Evolutionary conservation across 1,140 invertebrate species (phyloP), one percentile per base, ranked within the genome.

Genomic region (Arion vulgaris): DNA sequence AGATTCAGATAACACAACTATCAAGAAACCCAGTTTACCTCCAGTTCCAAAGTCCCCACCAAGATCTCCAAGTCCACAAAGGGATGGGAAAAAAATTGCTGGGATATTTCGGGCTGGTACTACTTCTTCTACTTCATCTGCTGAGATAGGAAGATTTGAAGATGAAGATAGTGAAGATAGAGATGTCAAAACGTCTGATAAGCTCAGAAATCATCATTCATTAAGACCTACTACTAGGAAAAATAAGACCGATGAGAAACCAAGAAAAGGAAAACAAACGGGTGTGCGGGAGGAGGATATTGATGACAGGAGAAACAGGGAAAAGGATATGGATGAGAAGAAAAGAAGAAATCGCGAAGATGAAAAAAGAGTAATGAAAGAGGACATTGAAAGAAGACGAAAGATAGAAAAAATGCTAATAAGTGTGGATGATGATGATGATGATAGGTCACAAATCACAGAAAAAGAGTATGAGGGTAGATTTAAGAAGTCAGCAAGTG

Each of bases 401-500:
- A 74, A 62, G 19, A 49, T 49, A 74, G 51, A 66, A 4, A 66
- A 39, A 57, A n/a, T 34, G 4, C n/a, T 26, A 62, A 53, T 9
- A 39, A 66, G 51, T 53, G 32, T 74, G 51, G 71, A 74, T 26
- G 75, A 77, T 19, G 49, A 38, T 19, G 49, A 38, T 49, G 53
- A 72, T 51, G 68, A 72, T 34, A 73, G 38, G 39, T 39, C 57
- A 39, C 9, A 77, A 49, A 39, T 57, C 34, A 76, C 45, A 39
- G 62, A 76, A 17, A 82, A 26, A 53, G 81, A 83, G 66, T 51
- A 78, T 78, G 81, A 83, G 45, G 49, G 80, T 23, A 51, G 71
- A 19, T 81, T 81, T 57, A 74, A 73, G 38, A 81, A 81, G 36
- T 81, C 80, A 15, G 45, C 80, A 32, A 74, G 80, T 74, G 80